Evolutionary conservation across 2,797 vertebrate genomes (phyloP), one percentile per base, ranked within the genome.

Genomic region (Nyctalus aviator): DNA sequence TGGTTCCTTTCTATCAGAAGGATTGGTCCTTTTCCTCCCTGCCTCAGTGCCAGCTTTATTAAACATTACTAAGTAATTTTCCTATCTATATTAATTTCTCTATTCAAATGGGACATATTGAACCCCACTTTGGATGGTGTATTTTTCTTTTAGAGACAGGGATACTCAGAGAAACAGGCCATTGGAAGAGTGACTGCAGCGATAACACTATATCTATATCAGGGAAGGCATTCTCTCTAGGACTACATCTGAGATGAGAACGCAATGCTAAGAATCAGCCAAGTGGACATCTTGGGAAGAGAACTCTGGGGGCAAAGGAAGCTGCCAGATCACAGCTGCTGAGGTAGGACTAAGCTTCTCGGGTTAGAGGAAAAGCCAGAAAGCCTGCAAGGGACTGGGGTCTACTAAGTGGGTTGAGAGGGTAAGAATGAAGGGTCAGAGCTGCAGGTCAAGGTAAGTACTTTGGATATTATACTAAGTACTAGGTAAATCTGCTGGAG

Each of bases 61-160:
- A 81, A 87, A 93, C 5, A 55, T n/a, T 20, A 44, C 23, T 48
- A 75, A 55, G 32, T 50, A 48, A n/a, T 44, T 87, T 91, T 62
- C 66, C 68, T 30, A 77, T 71, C 18, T 57, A 72, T 77, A 55
- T 92, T 73, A 20, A 64, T 75, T 75, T 84, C 3, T 66, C 89
- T 11, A 32, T 89, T 87, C 20, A 85, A 5, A 5, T 50, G 44
- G 17, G 17, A 48, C 27, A 48, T 55, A 66, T 0, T 35, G n/a
- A 88, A 66, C 23, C 7, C 21, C 10, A 53, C 37, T 73, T 69
- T 10, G 6, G 83, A 32, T 14, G 21, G 3, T 2, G 21, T 18
- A 50, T 50, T 55, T 46, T 87, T 50, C 37, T 62, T 23, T 62
- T 23, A 59, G 62, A 46, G 46, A 27, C 13, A 18, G 6, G 1